These are phyloP conservation scores for Leucosticte australis DNA, from an alignment of 2,113 vertebrate genomes.

Conservation along the genomic window DNA sequence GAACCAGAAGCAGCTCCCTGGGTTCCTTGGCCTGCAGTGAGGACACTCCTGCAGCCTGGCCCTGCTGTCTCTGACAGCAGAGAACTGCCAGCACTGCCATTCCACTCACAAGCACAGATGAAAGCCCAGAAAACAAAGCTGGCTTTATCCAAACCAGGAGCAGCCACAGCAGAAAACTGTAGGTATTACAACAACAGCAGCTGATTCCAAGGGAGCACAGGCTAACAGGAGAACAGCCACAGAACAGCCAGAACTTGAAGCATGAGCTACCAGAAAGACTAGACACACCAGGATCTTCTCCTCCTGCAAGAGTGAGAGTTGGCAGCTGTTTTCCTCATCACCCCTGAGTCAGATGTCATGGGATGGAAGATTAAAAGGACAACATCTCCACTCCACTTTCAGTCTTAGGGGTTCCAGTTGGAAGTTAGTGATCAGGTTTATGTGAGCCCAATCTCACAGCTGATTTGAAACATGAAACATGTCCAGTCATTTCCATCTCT, in stretches of 20 bases:
- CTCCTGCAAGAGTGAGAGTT: neutral
- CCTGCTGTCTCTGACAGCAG: neutral
- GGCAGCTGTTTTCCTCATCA: neutral
- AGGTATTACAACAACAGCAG: neutral
- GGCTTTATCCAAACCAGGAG: neutral
- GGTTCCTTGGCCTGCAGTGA: accelerated
- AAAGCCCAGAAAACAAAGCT: neutral
- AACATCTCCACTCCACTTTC: neutral
- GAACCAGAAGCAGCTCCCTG: neutral
- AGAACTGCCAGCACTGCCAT: neutral
- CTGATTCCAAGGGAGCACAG: neutral
- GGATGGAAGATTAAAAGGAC: neutral
- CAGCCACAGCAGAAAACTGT: neutral
- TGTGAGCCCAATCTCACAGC: neutral
- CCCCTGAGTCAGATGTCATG: neutral
- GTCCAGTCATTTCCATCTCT: neutral
- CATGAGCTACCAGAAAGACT: neutral
- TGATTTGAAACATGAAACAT: neutral
- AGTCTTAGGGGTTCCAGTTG: neutral
- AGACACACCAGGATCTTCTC: neutral
- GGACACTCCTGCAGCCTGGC: neutral
- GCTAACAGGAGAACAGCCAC: neutral
- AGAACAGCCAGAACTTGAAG: neutral
- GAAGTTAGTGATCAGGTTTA: neutral
- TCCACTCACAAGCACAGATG: neutral